Evolutionary conservation across 1,140 invertebrate species (phyloP), one percentile per base, ranked within the genome.

Genomic region (Neomicropteryx cornuta): DNA sequence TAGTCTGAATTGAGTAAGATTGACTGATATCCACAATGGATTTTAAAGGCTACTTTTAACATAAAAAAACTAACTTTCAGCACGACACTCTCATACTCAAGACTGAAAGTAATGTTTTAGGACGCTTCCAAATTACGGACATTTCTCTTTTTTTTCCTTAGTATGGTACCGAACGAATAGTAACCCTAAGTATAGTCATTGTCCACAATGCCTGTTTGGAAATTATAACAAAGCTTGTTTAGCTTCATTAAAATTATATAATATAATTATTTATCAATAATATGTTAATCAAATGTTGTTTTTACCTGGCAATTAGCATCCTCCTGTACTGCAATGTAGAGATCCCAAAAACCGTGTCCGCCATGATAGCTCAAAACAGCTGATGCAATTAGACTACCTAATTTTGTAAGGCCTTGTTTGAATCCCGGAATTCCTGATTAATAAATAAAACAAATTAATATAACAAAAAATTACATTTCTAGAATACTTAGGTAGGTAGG

Each of bases 301-400:
- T 61, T 66, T 55, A 79, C 77, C 45, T 69, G 58, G 43, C 77
- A 81, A 32, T 72, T 71, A 14, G 66, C 60, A 18, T 72, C 68
- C 33, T 71, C 75, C 46, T 70, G 66, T 30, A 77, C 71, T 23
- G 74, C 73, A 29, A 70, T 75, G 46, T 81, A 81, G 3, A 79
- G 60, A 21, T 71, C 65, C 73, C 74, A 79, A 50, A 79, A 79
- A 24, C 71, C 72, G 19, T 66, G 62, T 2, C 69, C 72, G 36
- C 68, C 69, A 31, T 75, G 71, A 45, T 71, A 73, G 44, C 77
- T 81, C 3, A 83, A 61, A 2, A 75, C 75, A 59, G 79, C 82
- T 2, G 76, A 77, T 0, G 78, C 76, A 10, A 72, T 72, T 48
- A 85, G 70, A 58, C 83, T 88, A 40, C 79, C 75, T 3, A 80